These are phyloP conservation scores for Cryptotermes secundus DNA, from an alignment of 1,140 invertebrate genomes.

Conservation along the genomic window DNA sequence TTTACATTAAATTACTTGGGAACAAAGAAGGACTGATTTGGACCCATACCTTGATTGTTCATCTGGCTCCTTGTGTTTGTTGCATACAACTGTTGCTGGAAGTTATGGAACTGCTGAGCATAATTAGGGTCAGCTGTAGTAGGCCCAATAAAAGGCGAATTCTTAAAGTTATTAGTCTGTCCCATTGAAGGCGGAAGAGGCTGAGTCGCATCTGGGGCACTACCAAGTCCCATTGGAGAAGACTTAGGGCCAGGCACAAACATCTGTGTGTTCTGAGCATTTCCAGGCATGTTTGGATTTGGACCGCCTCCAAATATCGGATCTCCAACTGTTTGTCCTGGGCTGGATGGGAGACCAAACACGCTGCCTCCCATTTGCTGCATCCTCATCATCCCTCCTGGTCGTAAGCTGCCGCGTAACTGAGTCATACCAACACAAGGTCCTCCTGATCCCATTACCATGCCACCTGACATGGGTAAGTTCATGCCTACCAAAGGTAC, in stretches of 20 bases:
- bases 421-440: constrained; percentile 39
- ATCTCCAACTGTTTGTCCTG: constrained; percentile 52
- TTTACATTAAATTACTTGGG: constrained; percentile 28
- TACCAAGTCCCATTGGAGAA: constrained; percentile 45
- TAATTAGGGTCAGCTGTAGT: constrained; percentile 87
- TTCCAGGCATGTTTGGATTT: constrained; percentile 43
- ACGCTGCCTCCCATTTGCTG: constrained; percentile 51
- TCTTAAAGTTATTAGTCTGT: constrained; percentile 72
- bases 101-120: constrained; percentile 92
- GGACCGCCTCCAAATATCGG: constrained; percentile 33
- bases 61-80: constrained; percentile 70
- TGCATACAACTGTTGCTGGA: constrained; percentile 91
- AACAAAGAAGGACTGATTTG: constrained; percentile 35
- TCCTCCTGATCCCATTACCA: constrained; percentile 43
- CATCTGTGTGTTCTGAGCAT: constrained; percentile 38
- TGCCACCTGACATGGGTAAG: constrained; percentile 44
- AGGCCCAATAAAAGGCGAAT: constrained; percentile 77
- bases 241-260: constrained; percentile 40
- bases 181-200: constrained; percentile 79
- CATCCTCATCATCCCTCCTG: constrained; percentile 52
- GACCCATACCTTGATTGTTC: constrained; percentile 32
- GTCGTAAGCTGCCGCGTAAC: constrained; percentile 32
- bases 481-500: constrained; percentile 47
- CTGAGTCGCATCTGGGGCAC: constrained; percentile 61
- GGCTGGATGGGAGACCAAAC: constrained; percentile 43